Evolutionary conservation across 2,888 invertebrate genomes (phyloP), one percentile per base, ranked within the genome.

Genomic region (Dorcus hopei): DNA sequence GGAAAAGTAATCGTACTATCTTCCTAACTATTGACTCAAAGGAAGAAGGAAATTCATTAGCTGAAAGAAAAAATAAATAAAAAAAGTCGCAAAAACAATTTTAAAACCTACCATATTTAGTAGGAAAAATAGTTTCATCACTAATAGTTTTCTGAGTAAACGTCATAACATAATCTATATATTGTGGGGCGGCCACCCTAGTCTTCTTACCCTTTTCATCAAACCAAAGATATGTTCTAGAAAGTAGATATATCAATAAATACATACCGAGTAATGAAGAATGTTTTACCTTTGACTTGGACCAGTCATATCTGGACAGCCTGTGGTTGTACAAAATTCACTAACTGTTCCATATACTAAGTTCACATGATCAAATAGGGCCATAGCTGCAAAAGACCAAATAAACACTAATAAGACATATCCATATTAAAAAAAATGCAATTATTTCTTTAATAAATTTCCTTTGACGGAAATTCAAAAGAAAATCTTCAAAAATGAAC

Each of bases 311-410:
- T 95, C 95, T 67, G 96, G 90, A 84, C 99, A 99, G 73, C 90
- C 88, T 68, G 91, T 91, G 80, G 91, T 89, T 75, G 96, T 96
- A 87, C 99, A 99, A 86, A 95, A 97, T 86, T 98, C 97, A 73
- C 97, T 96, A 82, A 99, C 90, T 70, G 95, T 92, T 80, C 98
- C 98, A 84, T 98, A 98, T 76, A 99, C 87, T 82, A 97, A 87
- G 84, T 98, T 99, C 74, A 97, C 95, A 82, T 99, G 97, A 81
- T 99, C 97, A 81, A 99, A 99, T 79, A 98, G 92, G 85, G 96
- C 94, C 82, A 97, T 87, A 67, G 95, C 93, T 93, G 82, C 42
- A 85, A 84, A 57, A 52, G 4, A 48, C 38, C 9, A 16, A 39
- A 60, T 42, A 26, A n/a, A 49, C 38, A 42, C 3, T 14, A 14